A percentile compares a stretch with the other conserved stretches of the same genome.
phyloP scores from a whole-genome alignment of 2,888 invertebrate genomes.

The Pammene aurita region DNA sequence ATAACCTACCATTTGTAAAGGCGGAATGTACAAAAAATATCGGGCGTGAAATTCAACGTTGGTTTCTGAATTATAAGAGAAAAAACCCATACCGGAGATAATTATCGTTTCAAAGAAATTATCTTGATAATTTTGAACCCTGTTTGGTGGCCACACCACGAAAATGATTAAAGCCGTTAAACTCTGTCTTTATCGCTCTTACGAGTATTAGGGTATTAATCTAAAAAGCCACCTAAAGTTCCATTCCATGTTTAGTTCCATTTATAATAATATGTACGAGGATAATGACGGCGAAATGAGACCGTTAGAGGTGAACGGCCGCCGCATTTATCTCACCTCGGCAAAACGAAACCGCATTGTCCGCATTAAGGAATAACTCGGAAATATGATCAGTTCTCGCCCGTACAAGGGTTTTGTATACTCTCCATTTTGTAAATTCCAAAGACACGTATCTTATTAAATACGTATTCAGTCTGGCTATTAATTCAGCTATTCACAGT shows the following conservation, averaged over 20 bases:
- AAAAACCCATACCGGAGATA: no score
- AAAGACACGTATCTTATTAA: neutral
- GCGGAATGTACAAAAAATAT: no score
- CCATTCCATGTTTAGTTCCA: constrained; percentile 11
- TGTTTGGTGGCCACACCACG: no score
- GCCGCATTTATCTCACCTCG: constrained; percentile 34
- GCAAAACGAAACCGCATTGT: constrained; percentile 17
- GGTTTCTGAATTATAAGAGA: no score
- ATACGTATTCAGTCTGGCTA: no score
- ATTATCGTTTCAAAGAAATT: no score
- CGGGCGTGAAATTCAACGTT: no score
- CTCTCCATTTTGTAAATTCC: neutral
- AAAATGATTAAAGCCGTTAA: no score
- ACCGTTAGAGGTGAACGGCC: constrained; percentile 41
- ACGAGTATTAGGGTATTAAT: neutral
- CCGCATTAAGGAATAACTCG: constrained; percentile 24
- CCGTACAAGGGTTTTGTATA: neutral
- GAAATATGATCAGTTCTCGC: constrained; percentile 9
- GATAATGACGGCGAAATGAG: constrained; percentile 26
- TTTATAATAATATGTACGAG: constrained; percentile 19
- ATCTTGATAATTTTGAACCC: no score
- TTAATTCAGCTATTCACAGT: no score
- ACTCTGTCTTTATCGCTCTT: no score
- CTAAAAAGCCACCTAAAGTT: constrained; percentile 15
- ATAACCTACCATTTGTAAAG: no score